Conservation (phyloP, 2,888 invertebrate genomes). For the Drosophila basisetae region DNA sequence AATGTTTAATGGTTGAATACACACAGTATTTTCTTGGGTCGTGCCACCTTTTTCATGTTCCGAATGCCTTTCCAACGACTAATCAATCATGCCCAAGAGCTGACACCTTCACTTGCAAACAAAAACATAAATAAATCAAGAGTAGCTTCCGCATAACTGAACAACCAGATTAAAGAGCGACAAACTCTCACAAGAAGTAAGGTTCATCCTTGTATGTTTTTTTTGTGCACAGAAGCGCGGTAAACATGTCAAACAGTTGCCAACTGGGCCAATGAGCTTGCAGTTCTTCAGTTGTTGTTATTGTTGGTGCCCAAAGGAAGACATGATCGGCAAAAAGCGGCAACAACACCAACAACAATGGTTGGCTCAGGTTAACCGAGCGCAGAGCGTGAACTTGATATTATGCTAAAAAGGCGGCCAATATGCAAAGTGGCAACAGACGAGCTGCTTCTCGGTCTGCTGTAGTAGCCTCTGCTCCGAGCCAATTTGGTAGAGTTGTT, state of each 20-base stretch:
- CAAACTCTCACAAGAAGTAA: background rate
- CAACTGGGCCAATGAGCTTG: conserved; percentile 68
- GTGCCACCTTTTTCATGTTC: background rate
- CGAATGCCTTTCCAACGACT: background rate
- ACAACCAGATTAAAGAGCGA: conserved; percentile 33
- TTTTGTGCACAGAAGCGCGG: conserved; percentile 45
- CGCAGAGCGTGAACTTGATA: conserved; percentile 73
- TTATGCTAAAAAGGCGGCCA: conserved; percentile 57
- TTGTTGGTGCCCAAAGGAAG: conserved; percentile 58
- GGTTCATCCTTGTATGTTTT: conserved; percentile 34
- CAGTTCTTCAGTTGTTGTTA: conserved; percentile 13
- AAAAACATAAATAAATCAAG: conserved; percentile 17
- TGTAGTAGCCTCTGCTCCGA: conserved; percentile 20
- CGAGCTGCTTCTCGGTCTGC: conserved; percentile 28
- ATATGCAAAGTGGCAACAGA: conserved; percentile 69
- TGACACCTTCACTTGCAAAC: conserved; percentile 61
- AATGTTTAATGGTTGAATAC: background rate
- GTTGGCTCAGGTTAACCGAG: conserved; percentile 56
- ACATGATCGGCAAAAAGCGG: conserved; percentile 47
- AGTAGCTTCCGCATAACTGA: conserved; percentile 68
- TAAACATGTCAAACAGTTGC: conserved; percentile 62
- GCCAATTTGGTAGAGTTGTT: conserved; percentile 68
- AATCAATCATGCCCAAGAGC: conserved; percentile 63
- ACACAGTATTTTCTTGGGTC: background rate
- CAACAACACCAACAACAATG: conserved; percentile 34